Evolutionary conservation across 1,140 invertebrate genomes (phyloP), one percentile per base, ranked within the genome.

Genomic region (Diachasma alloeum): DNA sequence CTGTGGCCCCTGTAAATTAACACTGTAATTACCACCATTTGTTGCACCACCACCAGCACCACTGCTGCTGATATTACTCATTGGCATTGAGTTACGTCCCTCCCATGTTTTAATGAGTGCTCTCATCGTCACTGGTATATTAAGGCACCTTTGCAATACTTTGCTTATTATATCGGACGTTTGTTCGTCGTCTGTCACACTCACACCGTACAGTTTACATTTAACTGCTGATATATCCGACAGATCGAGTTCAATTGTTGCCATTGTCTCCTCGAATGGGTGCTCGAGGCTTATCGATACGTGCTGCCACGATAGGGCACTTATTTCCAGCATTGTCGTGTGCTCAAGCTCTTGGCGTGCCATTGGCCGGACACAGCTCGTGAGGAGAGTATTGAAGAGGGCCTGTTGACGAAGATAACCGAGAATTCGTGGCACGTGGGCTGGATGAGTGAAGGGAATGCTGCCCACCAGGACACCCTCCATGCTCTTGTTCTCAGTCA

Each of bases 391-490:
- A 88, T 98, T 99, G 87, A 98, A 98, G 0, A 98, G 90, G 4
- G 96, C 94, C 89, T 99, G 97, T 84, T 98, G 96, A 17, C 97
- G 90, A 1, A 99, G 91, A 78, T 93, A 93, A 26, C 93, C 92
- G 9, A 99, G 91, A 75, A 99, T 95, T 81, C 94, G 93, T 15
- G 97, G 94, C n/a, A 99, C 96, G 85, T 98, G 96, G 8, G 94
- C 94, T 2, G 97, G 97, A 90, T 98, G 97, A 2, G 96, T 97
- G 86, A 98, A 98, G 0, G 97, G 96, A 76, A 99, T 94, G 72
- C 93, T 94, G 19, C 92, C 91, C 17, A 98, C 93, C 81, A 97
- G 86, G 37, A 96, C 93, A 3, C 96, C 97, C 67, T 95, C 93
- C 87, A 98, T 91, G 13, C 92, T 92, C 79, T 92, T 93, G 76